Evolutionary conservation across 2,113 vertebrate species (phyloP).

Genomic region (Cyprinus carpio): DNA sequence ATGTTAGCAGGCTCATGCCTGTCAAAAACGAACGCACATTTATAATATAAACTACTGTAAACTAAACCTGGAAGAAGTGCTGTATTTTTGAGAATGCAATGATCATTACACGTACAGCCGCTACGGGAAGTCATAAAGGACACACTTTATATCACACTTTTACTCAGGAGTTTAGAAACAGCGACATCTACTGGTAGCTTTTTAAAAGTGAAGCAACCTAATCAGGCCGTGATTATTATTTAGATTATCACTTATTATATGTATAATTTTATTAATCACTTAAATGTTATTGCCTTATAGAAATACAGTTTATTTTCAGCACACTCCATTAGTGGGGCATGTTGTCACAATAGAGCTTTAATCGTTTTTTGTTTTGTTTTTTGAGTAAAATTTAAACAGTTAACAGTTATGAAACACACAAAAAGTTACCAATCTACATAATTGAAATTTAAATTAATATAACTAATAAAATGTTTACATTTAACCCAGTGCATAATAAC

Average conservation of each 20-base stretch:
- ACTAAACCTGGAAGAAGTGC: neutral
- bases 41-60: neutral
- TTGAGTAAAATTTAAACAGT: neutral
- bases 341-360: neutral
- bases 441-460: neutral
- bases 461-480: neutral
- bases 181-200: neutral
- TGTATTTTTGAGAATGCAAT: neutral
- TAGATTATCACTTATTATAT: neutral
- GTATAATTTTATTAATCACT: neutral
- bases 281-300: neutral
- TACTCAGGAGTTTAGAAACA: neutral
- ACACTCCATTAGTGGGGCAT: neutral
- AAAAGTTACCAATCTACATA: neutral
- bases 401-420: neutral
- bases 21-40: neutral
- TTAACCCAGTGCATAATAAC: neutral
- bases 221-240: too few species aligned
- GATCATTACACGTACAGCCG: neutral
- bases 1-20: neutral
- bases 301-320: neutral
- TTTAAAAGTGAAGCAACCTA: neutral
- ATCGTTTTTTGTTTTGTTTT: neutral
- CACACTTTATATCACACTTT: neutral
- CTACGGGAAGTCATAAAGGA: conserved; percentile 22